phyloP scores from a whole-genome alignment of 2,888 invertebrate genomes.

The Rhagophthalmus giganteus region DNA sequence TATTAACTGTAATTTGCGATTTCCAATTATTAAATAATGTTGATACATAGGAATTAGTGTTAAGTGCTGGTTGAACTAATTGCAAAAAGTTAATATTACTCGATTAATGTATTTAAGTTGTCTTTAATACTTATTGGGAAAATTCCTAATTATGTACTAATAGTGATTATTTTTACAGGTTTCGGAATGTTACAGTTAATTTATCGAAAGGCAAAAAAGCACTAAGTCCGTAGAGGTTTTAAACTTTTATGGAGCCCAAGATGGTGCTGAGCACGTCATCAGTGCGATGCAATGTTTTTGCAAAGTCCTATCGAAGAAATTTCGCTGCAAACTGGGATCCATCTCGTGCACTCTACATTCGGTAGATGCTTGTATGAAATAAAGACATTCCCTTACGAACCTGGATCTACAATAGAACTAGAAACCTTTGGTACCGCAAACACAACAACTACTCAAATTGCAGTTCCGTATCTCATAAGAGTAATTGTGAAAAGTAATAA shows the following conservation, averaged over 20 bases:
- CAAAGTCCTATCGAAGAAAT: slow-evolving; percentile 42
- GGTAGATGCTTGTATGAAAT: slow-evolving; percentile 41
- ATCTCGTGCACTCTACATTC: slow-evolving; percentile 45
- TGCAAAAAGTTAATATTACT: no score
- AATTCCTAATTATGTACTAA: not conserved
- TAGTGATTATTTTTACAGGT: slow-evolving; percentile 11
- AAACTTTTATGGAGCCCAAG: slow-evolving; percentile 34
- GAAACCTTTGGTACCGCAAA: slow-evolving; percentile 11
- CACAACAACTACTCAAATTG: slow-evolving; percentile 8
- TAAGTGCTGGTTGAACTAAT: no score
- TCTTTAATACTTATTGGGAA: no score
- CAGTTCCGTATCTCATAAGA: slow-evolving; percentile 5
- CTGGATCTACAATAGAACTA: slow-evolving; percentile 33
- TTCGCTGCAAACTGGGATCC: slow-evolving; percentile 47
- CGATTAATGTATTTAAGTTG: no score
- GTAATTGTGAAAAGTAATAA: no score
- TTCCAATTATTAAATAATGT: no score
- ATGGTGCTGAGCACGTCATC: slow-evolving; percentile 44
- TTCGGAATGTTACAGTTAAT: slow-evolving; percentile 13
- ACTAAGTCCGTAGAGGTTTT: slow-evolving; percentile 1
- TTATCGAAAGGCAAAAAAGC: slow-evolving; percentile 1
- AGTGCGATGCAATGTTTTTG: slow-evolving; percentile 50
- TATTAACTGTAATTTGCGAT: no score
- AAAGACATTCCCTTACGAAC: slow-evolving; percentile 32
- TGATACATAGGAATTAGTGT: no score